phyloP scores from a whole-genome alignment of 2,797 vertebrate genomes.

The Argya squamiceps region DNA sequence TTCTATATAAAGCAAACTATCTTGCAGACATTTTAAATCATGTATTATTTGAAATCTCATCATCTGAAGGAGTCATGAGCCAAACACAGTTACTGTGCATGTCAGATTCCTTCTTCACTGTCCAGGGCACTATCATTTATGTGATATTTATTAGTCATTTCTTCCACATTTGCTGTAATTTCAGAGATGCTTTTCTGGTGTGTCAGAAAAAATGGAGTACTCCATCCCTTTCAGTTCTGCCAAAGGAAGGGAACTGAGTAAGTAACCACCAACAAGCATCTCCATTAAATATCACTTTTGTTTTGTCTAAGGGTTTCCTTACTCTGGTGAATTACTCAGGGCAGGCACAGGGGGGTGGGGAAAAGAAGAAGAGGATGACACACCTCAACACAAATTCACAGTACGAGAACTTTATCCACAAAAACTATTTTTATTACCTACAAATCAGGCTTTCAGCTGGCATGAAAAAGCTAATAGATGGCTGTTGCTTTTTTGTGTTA shows the following conservation, averaged over 20 bases:
- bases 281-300: background rate
- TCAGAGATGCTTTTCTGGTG: constrained; percentile 42
- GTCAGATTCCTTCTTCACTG: background rate
- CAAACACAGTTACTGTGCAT: background rate
- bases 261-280: background rate
- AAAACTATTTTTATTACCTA: background rate
- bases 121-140: constrained; percentile 7
- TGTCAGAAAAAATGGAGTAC: constrained; percentile 48
- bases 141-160: constrained; percentile 37
- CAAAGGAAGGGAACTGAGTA: constrained; percentile 18
- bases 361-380: background rate
- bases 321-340: background rate
- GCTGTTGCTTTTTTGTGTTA: background rate
- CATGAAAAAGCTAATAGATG: background rate
- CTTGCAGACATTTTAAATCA: background rate
- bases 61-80: constrained; percentile 17
- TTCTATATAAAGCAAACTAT: background rate
- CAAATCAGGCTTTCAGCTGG: background rate
- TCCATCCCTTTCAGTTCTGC: constrained; percentile 13
- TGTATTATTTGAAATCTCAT: background rate
- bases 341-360: background rate
- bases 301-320: background rate
- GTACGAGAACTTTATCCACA: background rate
- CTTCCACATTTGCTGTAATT: constrained; percentile 47
- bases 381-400: background rate